phyloP scores from a whole-genome alignment of 1,140 invertebrate species.

The Brachionus plicatilis region DNA sequence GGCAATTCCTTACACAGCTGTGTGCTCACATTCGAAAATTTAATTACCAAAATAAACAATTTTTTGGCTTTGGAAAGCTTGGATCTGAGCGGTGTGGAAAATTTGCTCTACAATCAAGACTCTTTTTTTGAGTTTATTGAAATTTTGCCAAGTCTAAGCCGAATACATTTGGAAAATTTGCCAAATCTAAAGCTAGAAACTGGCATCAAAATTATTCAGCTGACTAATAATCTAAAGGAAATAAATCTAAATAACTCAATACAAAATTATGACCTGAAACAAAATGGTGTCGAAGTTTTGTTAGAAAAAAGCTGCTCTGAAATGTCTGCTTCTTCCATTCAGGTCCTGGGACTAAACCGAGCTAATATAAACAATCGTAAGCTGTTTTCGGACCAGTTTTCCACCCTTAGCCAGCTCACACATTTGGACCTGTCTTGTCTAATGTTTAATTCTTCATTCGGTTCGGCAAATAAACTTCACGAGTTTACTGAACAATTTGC shows the following conservation, averaged over 20 bases:
- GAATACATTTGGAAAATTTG: not conserved
- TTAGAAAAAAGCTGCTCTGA: not conserved
- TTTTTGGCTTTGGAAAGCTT: not conserved
- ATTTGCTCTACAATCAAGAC: not conserved
- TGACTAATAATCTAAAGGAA: not conserved
- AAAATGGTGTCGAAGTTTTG: not conserved
- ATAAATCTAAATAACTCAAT: conserved; percentile 14
- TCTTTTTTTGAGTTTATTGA: conserved; percentile 17
- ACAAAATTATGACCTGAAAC: not conserved
- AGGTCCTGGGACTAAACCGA: not conserved
- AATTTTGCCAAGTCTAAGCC: not conserved
- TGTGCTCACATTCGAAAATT: conserved; percentile 31
- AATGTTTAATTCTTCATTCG: not conserved
- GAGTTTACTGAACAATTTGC: conserved; percentile 25
- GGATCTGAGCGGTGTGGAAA: conserved; percentile 5
- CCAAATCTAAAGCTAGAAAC: conserved; percentile 1
- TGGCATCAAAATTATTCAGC: not conserved
- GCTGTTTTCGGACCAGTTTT: not conserved
- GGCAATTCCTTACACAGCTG: not conserved
- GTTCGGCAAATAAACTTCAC: not conserved
- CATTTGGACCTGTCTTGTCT: conserved; percentile 21
- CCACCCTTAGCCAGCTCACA: not conserved
- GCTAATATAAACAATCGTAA: conserved; percentile 26
- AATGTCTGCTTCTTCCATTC: not conserved
- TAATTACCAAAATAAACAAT: not conserved